Evolutionary conservation across 2,888 invertebrate species (phyloP), one percentile per base, ranked within the genome.

Genomic region (Poecilobothrus nobilitatus): DNA sequence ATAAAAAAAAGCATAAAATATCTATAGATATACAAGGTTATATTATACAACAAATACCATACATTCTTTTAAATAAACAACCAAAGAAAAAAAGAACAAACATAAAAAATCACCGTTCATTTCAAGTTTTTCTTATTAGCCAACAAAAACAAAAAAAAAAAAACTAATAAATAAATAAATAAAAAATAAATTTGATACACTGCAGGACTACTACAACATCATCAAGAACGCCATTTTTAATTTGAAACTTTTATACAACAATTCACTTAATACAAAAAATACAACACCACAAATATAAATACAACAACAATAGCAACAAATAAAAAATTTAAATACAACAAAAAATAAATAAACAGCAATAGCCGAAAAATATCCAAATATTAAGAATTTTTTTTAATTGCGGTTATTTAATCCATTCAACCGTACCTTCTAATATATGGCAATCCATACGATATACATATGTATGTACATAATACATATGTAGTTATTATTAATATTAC

Each of bases 121-220:
- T 41, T 41, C 15, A 41, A 41, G 41, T 41, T 41, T 41, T 9
- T 41, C 27, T 41, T 41, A 53, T 53, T 53, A 6, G 15, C 2
- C 53, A 53, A 12, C 7, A 53, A 53, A 53, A 53, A n/a, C 1
- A 12, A 53, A 53, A 53, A 53, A 53, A 53, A 53, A 1, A 53
- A 53, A 9, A 12, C 7, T 15, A 53, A 53, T 53, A 18, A 18
- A 53, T 12, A 53, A 53, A 53, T 15, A 53, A 53, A 53, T 15
- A 53, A 53, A 53, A 53, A 53, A 15, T 53, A 53, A 53, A 53
- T 53, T 53, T 53, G 53, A 53, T 53, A 53, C 53, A 53, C 53
- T 53, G 53, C 53, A 53, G 53, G 53, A 53, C 18, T 12, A 53
- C 53, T 53, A 53, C 53, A 53, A 53, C 18, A 53, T n/a, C 53